A percentile compares a stretch with the other conserved stretches of the same genome.
These are phyloP conservation scores for Selenia dentaria DNA, from an alignment of 2,888 invertebrate species.

Conservation along the genomic window DNA sequence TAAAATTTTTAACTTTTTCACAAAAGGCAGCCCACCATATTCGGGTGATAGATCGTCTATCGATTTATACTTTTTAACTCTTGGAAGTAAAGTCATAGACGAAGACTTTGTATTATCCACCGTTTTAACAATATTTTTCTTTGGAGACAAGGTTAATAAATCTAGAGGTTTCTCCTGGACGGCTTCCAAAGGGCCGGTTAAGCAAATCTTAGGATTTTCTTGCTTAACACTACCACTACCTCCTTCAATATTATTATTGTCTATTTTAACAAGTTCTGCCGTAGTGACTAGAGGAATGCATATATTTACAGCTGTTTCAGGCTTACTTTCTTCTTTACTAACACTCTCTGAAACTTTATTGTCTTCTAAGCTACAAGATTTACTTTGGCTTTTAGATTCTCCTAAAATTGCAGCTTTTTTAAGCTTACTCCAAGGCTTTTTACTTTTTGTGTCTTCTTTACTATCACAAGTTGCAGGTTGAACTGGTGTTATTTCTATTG, in stretches of 20 bases:
- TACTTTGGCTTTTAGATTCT: slow-evolving; percentile 72
- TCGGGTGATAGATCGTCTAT: slow-evolving; percentile 95
- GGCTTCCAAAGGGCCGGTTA: slow-evolving; percentile 74
- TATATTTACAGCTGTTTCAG: slow-evolving; percentile 60
- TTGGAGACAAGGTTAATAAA: slow-evolving; percentile 72
- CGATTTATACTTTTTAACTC: slow-evolving; percentile 90
- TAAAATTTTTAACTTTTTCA: slow-evolving; percentile 94
- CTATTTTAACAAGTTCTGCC: slow-evolving; percentile 77
- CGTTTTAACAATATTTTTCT: slow-evolving; percentile 53
- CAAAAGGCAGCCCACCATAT: slow-evolving; percentile 93
- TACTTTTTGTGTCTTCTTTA: slow-evolving; percentile 70
- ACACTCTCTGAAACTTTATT: slow-evolving; percentile 52
- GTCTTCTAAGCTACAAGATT: slow-evolving; percentile 61
- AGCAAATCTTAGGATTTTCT: slow-evolving; percentile 71
- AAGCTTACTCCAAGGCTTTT: slow-evolving; percentile 90
- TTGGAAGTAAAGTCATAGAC: slow-evolving; percentile 61
- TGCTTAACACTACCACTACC: slow-evolving; percentile 62
- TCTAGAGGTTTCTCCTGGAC: slow-evolving; percentile 76
- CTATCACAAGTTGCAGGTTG: slow-evolving; percentile 46
- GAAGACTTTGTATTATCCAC: slow-evolving; percentile 49
- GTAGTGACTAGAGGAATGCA: slow-evolving; percentile 69
- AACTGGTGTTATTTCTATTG: slow-evolving; percentile 60
- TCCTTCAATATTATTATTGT: slow-evolving; percentile 74
- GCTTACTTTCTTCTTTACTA: slow-evolving; percentile 48
- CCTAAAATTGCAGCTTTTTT: slow-evolving; percentile 89